Conservation (phyloP, 2,797 vertebrate genomes). For the Myotis daubentonii region DNA sequence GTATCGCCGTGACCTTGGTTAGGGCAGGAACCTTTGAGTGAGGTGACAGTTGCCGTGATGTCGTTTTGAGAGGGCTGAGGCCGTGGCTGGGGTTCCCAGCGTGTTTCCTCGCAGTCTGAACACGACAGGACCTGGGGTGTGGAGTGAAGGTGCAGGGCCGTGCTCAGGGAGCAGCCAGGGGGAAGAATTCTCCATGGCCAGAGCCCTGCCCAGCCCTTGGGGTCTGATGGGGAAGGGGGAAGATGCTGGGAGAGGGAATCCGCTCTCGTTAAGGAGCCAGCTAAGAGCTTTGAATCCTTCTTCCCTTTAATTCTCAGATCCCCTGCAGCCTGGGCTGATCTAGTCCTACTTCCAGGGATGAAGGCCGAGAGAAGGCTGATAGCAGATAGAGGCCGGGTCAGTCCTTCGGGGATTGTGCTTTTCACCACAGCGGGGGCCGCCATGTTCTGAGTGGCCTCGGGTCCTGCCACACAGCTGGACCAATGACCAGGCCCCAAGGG, state of each 20-base stretch:
- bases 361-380: background rate
- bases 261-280: background rate
- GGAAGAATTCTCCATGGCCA: rapidly evolving
- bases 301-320: background rate
- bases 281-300: background rate
- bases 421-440: rapidly evolving
- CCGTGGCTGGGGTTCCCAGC: background rate
- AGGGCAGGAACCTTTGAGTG: background rate
- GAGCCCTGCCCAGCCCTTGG: background rate
- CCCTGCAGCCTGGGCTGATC: background rate
- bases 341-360: background rate
- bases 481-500: background rate
- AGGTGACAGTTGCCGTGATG: background rate
- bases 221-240: background rate
- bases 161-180: background rate
- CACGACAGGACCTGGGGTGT: too few species aligned
- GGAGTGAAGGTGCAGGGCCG: background rate
- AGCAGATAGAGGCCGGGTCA: background rate
- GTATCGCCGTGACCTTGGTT: background rate
- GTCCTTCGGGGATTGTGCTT: background rate
- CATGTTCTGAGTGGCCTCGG: background rate
- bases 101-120: background rate
- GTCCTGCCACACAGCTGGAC: background rate
- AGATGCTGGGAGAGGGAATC: background rate
- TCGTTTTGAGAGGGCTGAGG: background rate